These are phyloP conservation scores for Mycalesis mineus DNA, from an alignment of 2,888 invertebrate species.

Conservation along the genomic window DNA sequence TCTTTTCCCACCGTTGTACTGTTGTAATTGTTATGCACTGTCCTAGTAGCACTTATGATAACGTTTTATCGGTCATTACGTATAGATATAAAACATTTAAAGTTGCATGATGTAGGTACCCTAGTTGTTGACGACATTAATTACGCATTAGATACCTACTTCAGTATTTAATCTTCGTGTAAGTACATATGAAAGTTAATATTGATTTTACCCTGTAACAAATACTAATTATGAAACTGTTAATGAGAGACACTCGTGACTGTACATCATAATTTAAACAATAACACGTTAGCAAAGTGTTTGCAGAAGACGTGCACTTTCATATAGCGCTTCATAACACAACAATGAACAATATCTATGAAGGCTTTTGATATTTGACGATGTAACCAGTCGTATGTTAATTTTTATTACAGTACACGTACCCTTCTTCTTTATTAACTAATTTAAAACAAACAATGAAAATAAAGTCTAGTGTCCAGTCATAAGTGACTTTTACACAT, in stretches of 20 bases:
- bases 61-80: too few species aligned
- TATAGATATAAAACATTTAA: too few species aligned
- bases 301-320: conserved; percentile 27
- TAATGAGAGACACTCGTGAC: conserved; percentile 24
- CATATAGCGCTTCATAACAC: conserved; percentile 17
- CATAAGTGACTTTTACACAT: too few species aligned
- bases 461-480: too few species aligned
- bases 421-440: background rate
- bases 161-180: conserved; percentile 10
- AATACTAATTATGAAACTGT: conserved; percentile 19
- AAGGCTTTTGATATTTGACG: conserved; percentile 15
- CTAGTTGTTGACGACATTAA: background rate
- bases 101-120: too few species aligned
- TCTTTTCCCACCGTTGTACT: too few species aligned
- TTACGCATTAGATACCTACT: conserved; percentile 7
- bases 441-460: background rate
- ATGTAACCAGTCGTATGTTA: background rate
- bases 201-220: conserved; percentile 15
- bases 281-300: background rate
- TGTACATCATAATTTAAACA: conserved; percentile 19
- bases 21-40: too few species aligned
- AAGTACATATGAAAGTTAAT: conserved; percentile 10
- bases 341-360: conserved; percentile 22
- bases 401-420: background rate
- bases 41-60: too few species aligned